Percentiles rank a stretch among this genome's conserved stretches.
phyloP scores from a whole-genome alignment of 2,113 vertebrate genomes.

The Corythornis cristatus region DNA sequence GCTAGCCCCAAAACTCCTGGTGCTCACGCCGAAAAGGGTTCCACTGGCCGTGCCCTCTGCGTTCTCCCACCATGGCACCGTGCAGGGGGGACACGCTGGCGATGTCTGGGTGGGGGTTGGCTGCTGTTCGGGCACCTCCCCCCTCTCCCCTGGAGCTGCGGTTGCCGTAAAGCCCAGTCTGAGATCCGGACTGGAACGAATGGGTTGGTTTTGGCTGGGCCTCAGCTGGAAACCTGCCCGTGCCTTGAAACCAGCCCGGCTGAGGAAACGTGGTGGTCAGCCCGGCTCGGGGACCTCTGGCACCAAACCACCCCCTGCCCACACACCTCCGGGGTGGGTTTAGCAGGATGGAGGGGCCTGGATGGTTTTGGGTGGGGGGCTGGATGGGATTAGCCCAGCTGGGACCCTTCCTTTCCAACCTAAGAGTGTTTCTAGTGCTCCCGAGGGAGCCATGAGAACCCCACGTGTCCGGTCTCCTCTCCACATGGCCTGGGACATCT shows the following conservation, averaged over 20 bases:
- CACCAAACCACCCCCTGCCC: background rate
- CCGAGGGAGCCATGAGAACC: background rate
- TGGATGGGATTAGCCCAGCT: background rate
- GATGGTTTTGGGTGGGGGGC: accelerated
- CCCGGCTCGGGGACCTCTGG: background rate
- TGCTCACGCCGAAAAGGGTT: background rate
- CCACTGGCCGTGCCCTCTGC: accelerated
- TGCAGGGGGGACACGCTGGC: accelerated
- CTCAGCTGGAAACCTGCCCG: constrained; percentile 41
- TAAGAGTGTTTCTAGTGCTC: background rate
- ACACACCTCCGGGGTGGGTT: accelerated
- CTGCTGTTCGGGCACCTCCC: background rate
- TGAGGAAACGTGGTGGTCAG: background rate
- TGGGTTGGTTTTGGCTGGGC: constrained; percentile 50
- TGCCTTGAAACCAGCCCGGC: background rate
- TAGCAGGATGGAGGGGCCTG: background rate
- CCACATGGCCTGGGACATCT: accelerated
- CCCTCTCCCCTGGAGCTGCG: accelerated
- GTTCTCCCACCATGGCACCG: accelerated
- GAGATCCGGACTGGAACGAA: constrained; percentile 15
- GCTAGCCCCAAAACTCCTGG: background rate
- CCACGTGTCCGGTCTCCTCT: background rate
- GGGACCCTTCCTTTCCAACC: background rate
- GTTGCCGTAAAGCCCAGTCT: background rate
- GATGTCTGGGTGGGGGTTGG: accelerated